Percentiles rank a stretch among this genome's conserved stretches.
phyloP scores from a whole-genome alignment of 2,888 invertebrate genomes.

The Pristionchus fissidentatus region DNA sequence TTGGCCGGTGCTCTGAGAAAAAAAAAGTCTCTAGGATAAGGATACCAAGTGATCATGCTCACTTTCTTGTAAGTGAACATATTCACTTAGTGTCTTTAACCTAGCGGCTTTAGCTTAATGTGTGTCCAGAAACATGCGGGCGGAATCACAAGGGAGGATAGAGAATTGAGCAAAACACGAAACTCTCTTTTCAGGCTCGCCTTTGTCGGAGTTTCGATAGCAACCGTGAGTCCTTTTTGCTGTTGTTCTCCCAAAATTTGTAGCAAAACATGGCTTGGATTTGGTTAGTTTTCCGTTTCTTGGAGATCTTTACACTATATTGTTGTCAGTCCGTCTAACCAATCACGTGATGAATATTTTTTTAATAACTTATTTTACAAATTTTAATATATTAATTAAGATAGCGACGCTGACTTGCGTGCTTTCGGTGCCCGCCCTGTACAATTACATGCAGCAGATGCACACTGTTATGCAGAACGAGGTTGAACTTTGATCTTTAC shows the following conservation, averaged over 20 bases:
- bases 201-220: conserved; percentile 20
- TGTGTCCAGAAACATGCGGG: too few species aligned
- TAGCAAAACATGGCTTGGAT: too few species aligned
- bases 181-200: conserved; percentile 39
- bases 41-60: too few species aligned
- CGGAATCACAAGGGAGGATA: too few species aligned
- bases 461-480: conserved; percentile 69
- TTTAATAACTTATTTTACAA: not conserved
- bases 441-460: conserved; percentile 73
- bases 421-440: conserved; percentile 70
- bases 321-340: not conserved
- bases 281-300: too few species aligned
- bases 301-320: not conserved
- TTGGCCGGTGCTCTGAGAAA: too few species aligned
- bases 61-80: too few species aligned
- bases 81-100: too few species aligned
- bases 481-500: conserved; percentile 51
- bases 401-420: conserved; percentile 70
- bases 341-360: not conserved
- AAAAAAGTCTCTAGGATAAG: too few species aligned
- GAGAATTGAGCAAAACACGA: not conserved
- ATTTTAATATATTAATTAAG: not conserved
- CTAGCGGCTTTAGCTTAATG: too few species aligned
- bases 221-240: not conserved
- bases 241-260: too few species aligned